These are phyloP conservation scores for Mystacides longicornis DNA, from an alignment of 2,888 invertebrate species.

Conservation along the genomic window DNA sequence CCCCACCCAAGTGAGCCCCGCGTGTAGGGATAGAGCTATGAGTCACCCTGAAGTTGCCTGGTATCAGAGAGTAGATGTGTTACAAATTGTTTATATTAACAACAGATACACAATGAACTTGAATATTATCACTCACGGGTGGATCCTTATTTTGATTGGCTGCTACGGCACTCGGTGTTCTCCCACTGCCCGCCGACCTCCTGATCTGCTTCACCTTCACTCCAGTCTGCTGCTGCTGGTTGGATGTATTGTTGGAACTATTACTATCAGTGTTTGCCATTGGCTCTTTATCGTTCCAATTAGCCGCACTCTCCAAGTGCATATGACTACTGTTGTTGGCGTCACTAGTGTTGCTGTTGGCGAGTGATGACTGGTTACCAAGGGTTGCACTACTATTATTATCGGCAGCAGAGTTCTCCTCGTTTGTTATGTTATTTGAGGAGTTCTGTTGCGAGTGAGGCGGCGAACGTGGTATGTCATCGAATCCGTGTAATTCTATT, in stretches of 20 bases:
- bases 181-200: slow-evolving; percentile 28
- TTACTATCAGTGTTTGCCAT: neutral
- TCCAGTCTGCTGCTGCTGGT: neutral
- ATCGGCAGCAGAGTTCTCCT: neutral
- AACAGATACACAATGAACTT: too few relatives aligned
- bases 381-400: neutral
- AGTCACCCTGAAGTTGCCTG: too few relatives aligned
- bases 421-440: slow-evolving; percentile 9
- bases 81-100: too few relatives aligned
- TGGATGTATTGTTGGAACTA: slow-evolving; percentile 12
- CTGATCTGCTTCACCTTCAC: slow-evolving; percentile 13
- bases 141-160: slow-evolving; percentile 25
- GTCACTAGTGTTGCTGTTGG: neutral
- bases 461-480: slow-evolving; percentile 49
- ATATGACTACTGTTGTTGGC: neutral
- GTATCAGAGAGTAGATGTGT: too few relatives aligned
- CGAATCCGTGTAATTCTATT: slow-evolving; percentile 90
- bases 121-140: slow-evolving; percentile 23
- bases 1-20: too few relatives aligned
- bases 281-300: neutral
- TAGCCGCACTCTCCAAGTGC: neutral
- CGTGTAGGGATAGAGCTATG: too few relatives aligned
- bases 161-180: slow-evolving; percentile 26
- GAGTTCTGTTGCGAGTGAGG: slow-evolving; percentile 27
- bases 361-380: neutral